Evolutionary conservation across 2,797 vertebrate species (phyloP).

Genomic region (Xiphophorus birchmanni): DNA sequence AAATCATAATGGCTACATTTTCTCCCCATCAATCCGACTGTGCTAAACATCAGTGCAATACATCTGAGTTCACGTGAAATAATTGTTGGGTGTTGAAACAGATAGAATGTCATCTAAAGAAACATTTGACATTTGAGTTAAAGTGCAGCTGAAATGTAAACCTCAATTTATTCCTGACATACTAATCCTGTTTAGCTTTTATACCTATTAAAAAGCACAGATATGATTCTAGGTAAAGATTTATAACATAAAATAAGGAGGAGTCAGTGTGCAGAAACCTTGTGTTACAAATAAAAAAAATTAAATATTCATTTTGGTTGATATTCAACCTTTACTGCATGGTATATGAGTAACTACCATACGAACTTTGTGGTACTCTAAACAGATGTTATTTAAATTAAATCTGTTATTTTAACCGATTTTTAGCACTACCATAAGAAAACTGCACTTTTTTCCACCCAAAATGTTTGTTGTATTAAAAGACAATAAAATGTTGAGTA

Average conservation of each 20-base stretch:
- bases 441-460: neutral
- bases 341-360: neutral
- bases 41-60: neutral
- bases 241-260: neutral
- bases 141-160: neutral
- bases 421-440: neutral
- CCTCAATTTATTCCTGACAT: neutral
- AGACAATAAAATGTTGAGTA: neutral
- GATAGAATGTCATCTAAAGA: neutral
- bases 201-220: neutral
- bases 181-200: neutral
- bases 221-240: neutral
- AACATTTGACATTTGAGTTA: neutral
- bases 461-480: neutral
- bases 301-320: neutral
- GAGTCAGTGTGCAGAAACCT: neutral
- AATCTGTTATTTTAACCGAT: neutral
- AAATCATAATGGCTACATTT: neutral
- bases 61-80: neutral
- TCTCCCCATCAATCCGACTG: neutral
- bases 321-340: neutral
- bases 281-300: too few relatives aligned
- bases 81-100: neutral
- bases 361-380: neutral
- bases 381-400: neutral